Evolutionary conservation across 1,140 invertebrate genomes (phyloP), one percentile per base, ranked within the genome.

Genomic region (Centruroides sculpturatus): DNA sequence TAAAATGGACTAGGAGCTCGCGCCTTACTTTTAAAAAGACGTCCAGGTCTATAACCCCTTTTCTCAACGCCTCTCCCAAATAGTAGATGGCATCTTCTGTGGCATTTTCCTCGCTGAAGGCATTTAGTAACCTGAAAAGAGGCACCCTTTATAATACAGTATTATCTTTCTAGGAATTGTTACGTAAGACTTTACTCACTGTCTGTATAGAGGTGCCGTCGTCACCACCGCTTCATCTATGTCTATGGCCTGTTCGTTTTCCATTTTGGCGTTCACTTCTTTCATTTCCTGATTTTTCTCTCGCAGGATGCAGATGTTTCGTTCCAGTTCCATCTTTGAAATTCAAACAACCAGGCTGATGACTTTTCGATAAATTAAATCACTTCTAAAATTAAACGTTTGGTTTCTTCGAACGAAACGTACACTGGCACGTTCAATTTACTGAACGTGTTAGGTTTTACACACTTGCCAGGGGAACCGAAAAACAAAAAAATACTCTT

Each of bases 61-160:
- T 86, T 64, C 92, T 79, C 57, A 99, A 75, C 35, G 91, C 95
- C 78, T 98, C 92, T n/a, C 92, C 92, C 71, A 99, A 83, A 74
- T 94, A 96, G 74, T 98, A 99, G 69, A 99, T 96, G 57, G 93
- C 89, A 81, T 99, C 96, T 79, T 98, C 95, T 55, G 90, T 85
- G 10, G 96, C 93, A 67, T 94, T 91, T 78, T 99, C 96, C 76
- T 98, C 93, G 56, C 92, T 92, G 82, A 92, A 99, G 47, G 92
- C 84, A 77, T 91, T 92, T 46, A 99, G 74, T 71, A 99, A 83
- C 71, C 87, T 91, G 67, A 3, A 69, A 75, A 66, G 67, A 63
- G 41, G 50, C 23, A 23, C 23, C 23, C 23, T 23, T 23, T 23
- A 2, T 23, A n/a, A n/a, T n/a, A n/a, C n/a, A 23, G 23, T 23